Evolutionary conservation across 1,140 invertebrate genomes (phyloP), one percentile per base, ranked within the genome.

Genomic region (Drosophila orosa): DNA sequence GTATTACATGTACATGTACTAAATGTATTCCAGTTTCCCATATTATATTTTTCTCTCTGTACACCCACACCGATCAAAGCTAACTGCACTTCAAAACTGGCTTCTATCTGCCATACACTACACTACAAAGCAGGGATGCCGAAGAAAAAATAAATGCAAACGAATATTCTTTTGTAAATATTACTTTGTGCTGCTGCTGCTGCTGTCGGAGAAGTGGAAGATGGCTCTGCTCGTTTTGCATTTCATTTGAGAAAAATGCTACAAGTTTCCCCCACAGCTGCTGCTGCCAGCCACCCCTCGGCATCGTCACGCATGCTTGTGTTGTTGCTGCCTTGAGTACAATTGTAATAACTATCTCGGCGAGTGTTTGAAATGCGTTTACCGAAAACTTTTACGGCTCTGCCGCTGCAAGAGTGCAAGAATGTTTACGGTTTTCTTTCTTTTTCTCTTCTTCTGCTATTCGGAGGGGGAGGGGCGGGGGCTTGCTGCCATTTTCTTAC

Each of bases 321-420:
- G 59, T 59, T 79, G 57, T 54, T 80, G 77, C 48, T 72, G 78
- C 60, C 72, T 73, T 83, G 75, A 82, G 72, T 82, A 77, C 83
- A 79, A 80, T 86, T 87, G 83, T 87, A 86, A 86, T 86, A 86
- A 86, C 83, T 86, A 87, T 87, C 83, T 87, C 75, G 63, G 84
- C 84, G 80, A 89, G 84, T 89, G 84, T 89, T 89, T 89, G 84
- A 90, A 89, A 89, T 89, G 85, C 84, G 84, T 87, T 87, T 87
- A 84, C 80, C 69, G 47, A 89, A 87, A 89, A 89, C 80, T 89
- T 89, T 90, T 83, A 79, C 83, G 54, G 67, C 71, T 83, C 65
- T 48, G 65, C 25, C 42, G 52, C 52, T 71, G 65, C 65, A 69
- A 81, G 65, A 83, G 60, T 73, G 66, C 74, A 90, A 72, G 77